phyloP scores from a whole-genome alignment of 1,140 invertebrate genomes.

The Bombus consobrinus region DNA sequence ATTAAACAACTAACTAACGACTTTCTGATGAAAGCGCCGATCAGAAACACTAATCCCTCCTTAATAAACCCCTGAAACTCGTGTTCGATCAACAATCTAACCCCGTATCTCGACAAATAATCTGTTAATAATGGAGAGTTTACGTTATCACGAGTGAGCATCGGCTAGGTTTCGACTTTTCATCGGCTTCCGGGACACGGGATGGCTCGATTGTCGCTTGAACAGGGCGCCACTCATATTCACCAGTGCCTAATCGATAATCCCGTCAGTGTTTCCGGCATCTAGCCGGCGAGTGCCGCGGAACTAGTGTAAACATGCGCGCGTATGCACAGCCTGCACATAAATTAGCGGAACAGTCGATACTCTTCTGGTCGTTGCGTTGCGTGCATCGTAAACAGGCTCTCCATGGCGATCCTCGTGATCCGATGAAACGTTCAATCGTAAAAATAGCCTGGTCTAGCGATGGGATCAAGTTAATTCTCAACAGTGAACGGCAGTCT shows the following conservation, averaged over 20 bases:
- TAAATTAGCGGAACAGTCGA: conserved; percentile 63
- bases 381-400: conserved; percentile 51
- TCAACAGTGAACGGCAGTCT: too few relatives aligned
- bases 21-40: background rate
- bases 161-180: background rate
- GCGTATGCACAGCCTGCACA: conserved; percentile 31
- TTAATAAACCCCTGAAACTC: background rate
- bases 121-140: background rate
- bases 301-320: conserved; percentile 26
- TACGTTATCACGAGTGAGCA: background rate
- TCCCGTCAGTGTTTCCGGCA: conserved; percentile 39
- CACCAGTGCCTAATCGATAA: conserved; percentile 33
- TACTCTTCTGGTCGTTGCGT: conserved; percentile 52
- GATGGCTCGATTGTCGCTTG: conserved; percentile 16
- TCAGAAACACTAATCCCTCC: background rate
- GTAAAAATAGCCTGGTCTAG: conserved; percentile 36
- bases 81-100: background rate
- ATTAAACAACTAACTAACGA: background rate
- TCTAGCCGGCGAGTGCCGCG: background rate
- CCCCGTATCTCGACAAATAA: background rate
- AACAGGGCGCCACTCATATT: conserved; percentile 18
- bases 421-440: conserved; percentile 57
- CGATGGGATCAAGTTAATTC: too few relatives aligned
- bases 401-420: conserved; percentile 25
- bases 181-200: too few relatives aligned